Evolutionary conservation across 2,888 invertebrate species (phyloP), one percentile per base, ranked within the genome.

Genomic region (Cremastobaeus sp.): DNA sequence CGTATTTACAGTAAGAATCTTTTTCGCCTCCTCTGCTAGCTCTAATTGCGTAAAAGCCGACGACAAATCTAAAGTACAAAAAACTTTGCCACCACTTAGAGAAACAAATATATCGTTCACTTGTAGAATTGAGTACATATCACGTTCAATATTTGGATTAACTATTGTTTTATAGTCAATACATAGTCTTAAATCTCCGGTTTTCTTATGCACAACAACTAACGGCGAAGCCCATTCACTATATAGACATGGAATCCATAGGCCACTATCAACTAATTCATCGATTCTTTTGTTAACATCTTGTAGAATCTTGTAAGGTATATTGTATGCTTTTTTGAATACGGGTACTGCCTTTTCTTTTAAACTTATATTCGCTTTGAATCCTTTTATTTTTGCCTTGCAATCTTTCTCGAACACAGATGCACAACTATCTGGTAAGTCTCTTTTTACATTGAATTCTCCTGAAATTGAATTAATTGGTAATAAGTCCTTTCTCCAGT

Each of bases 21-120:
- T 34, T n/a, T 18, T 32, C 1, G 35, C 57, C 6, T 62, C 69
- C 6, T 57, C 45, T 3, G 25, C 12, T 32, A 74, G n/a, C 28
- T 59, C 41, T 20, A 76, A n/a, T 41, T 76, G 76, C 21, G 55
- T 65, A 34, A 62, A 76, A 6, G 69, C 76, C 3, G 71, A 41
- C 9, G 54, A 34, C 5, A 64, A 30, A 45, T 76, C 71, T 6
- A 77, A 30, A 28, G 39, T 47, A 50, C 57, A 66, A 12, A 57
- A 66, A 11, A 43, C 11, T 37, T 43, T 11, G 2, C 57, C 48
- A 0, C 25, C 25, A 1, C 43, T 28, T 2, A 59, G 30, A 0
- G 50, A 21, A 0, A 12, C 11, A 1, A 59, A n/a, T 28, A 59
- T 59, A 12, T 59, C 35, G 6, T 59, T 37, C 0, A 59, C 18